These are phyloP conservation scores for Hoplostethus atlanticus DNA, from an alignment of 2,797 vertebrate species.

Conservation along the genomic window DNA sequence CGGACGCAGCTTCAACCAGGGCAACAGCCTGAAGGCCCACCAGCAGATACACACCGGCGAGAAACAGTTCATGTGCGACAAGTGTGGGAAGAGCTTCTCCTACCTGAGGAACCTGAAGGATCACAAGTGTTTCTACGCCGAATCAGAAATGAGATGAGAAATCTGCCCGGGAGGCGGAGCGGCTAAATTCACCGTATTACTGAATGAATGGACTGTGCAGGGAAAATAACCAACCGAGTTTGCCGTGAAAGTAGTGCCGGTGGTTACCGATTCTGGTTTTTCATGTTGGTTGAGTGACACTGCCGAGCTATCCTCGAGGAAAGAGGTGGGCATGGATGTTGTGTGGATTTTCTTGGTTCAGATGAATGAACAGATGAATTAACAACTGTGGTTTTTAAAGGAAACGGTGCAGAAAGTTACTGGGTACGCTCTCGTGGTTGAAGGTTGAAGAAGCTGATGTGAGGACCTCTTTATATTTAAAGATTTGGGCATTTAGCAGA, in stretches of 20 bases:
- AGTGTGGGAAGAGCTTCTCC: conserved; percentile 84
- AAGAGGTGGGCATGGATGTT: not conserved
- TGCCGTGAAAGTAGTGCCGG: conserved; percentile 4
- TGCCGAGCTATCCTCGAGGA: not conserved
- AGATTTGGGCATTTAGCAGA: too few relatives aligned
- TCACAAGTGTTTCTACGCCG: conserved; percentile 83
- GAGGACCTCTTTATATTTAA: too few relatives aligned
- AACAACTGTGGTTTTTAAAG: too few relatives aligned
- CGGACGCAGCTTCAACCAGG: conserved; percentile 84
- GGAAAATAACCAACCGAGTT: not conserved
- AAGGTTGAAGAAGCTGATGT: too few relatives aligned
- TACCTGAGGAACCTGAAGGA: conserved; percentile 84
- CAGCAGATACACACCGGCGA: conserved; percentile 83
- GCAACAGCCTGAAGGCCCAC: conserved; percentile 85
- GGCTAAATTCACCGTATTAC: not conserved
- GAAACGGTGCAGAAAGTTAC: too few relatives aligned
- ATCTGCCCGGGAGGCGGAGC: not conserved
- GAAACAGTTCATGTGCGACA: conserved; percentile 84
- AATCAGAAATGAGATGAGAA: not conserved
- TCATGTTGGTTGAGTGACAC: too few relatives aligned
- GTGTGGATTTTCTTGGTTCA: too few relatives aligned
- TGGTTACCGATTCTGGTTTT: not conserved
- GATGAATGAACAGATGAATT: too few relatives aligned
- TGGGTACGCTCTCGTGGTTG: too few relatives aligned
- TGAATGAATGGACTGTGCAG: not conserved